phyloP scores from a whole-genome alignment of 2,888 invertebrate genomes.

The Dryobotodes eremita region DNA sequence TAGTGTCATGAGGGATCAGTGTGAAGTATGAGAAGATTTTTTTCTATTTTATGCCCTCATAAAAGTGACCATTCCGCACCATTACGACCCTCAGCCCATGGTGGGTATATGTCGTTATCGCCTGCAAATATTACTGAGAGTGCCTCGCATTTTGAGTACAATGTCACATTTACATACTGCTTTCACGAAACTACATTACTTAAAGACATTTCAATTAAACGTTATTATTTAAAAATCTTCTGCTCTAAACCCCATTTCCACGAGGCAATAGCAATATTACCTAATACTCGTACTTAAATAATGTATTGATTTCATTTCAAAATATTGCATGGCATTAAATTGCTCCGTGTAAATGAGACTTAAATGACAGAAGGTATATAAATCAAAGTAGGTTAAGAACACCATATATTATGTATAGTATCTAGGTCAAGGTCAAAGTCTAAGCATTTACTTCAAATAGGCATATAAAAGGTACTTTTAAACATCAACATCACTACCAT shows the following conservation, averaged over 20 bases:
- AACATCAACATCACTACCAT: too few relatives aligned
- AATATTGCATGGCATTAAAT: background rate
- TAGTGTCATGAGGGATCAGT: constrained; percentile 70
- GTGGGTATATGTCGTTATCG: constrained; percentile 70
- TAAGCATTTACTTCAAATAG: too few relatives aligned
- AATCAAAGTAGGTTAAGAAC: background rate
- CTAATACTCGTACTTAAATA: background rate
- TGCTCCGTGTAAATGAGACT: background rate
- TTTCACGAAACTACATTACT: background rate
- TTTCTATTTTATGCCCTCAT: constrained; percentile 79
- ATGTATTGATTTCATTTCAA: background rate
- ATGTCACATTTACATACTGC: constrained; percentile 31
- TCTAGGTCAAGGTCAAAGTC: too few relatives aligned
- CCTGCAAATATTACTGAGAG: constrained; percentile 64
- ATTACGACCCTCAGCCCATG: constrained; percentile 71
- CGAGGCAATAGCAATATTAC: background rate
- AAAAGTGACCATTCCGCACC: constrained; percentile 78
- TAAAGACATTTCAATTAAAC: background rate
- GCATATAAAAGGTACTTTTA: too few relatives aligned
- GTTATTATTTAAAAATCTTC: background rate
- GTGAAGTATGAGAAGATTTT: constrained; percentile 69
- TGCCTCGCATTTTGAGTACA: constrained; percentile 24
- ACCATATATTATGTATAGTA: background rate
- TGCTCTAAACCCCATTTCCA: background rate
- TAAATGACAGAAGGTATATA: background rate